Evolutionary conservation across 2,113 vertebrate species (phyloP).

Genomic region (Hippocampus barbouri): DNA sequence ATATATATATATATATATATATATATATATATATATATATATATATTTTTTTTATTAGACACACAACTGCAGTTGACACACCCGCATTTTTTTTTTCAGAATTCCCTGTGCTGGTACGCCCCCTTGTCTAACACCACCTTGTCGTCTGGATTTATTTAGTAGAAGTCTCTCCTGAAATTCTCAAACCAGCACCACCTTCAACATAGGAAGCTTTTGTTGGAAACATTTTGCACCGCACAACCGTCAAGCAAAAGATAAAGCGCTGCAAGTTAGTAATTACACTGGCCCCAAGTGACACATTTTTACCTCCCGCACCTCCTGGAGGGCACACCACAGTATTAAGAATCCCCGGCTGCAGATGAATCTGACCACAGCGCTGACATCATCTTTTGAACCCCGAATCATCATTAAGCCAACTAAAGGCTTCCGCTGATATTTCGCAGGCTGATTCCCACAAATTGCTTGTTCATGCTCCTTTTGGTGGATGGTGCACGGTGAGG

Average conservation of each 20-base stretch:
- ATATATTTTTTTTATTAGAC: too few relatives aligned
- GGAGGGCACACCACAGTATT: not conserved
- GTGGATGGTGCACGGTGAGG: not conserved
- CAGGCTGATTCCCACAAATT: constrained; percentile 25
- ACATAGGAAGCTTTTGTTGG: not conserved
- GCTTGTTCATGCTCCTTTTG: constrained; percentile 34
- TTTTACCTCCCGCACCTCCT: not conserved
- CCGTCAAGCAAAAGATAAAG: too few relatives aligned
- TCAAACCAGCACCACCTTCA: not conserved
- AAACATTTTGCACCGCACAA: too few relatives aligned
- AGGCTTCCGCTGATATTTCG: constrained; percentile 16
- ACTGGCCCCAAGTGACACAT: not conserved
- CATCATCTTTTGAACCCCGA: not conserved
- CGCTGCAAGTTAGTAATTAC: too few relatives aligned
- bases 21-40: too few relatives aligned
- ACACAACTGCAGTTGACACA: too few relatives aligned
- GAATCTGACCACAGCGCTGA: constrained; percentile 3
- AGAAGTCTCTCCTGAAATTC: not conserved
- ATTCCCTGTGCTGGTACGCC: too few relatives aligned
- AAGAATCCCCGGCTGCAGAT: not conserved
- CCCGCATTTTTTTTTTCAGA: constrained; percentile 4
- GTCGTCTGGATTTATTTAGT: not conserved
- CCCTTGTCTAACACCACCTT: constrained; percentile 8
- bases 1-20: too few relatives aligned
- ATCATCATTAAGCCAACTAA: constrained; percentile 3